Percentiles rank a stretch among this genome's conserved stretches.
These are phyloP conservation scores for Anas flavirostris DNA, from an alignment of 2,797 vertebrate genomes.

Conservation along the genomic window DNA sequence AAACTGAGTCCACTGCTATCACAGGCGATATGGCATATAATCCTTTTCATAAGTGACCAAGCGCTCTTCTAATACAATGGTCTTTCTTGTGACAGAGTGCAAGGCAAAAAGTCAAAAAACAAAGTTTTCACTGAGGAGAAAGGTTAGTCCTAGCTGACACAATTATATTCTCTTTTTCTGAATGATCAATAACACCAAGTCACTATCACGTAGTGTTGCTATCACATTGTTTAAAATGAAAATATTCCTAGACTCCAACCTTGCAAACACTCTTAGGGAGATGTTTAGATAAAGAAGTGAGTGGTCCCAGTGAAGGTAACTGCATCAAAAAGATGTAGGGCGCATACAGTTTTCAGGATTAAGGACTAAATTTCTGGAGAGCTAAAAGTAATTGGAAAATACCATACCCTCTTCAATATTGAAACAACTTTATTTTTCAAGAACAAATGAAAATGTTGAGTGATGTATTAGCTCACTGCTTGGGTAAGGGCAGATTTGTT, in stretches of 20 bases:
- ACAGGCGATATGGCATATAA: background rate
- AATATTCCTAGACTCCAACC: background rate
- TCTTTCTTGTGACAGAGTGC: background rate
- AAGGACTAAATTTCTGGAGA: background rate
- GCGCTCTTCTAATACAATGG: background rate
- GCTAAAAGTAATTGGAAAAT: background rate
- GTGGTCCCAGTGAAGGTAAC: background rate
- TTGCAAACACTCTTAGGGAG: constrained; percentile 24
- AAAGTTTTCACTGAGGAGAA: background rate
- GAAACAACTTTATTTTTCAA: background rate
- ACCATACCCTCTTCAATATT: background rate
- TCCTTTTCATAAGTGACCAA: background rate
- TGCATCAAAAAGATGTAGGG: background rate
- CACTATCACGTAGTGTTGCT: background rate
- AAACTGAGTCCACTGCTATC: background rate
- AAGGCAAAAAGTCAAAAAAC: background rate
- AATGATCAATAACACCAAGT: background rate
- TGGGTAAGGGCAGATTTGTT: background rate
- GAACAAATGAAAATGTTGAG: background rate
- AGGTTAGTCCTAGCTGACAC: background rate
- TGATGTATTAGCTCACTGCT: background rate
- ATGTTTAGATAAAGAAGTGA: background rate
- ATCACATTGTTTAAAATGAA: background rate
- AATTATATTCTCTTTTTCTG: background rate
- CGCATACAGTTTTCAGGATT: background rate